Evolutionary conservation across 2,797 vertebrate species (phyloP).

Genomic region (Tokudaia tokunoshimensis): DNA sequence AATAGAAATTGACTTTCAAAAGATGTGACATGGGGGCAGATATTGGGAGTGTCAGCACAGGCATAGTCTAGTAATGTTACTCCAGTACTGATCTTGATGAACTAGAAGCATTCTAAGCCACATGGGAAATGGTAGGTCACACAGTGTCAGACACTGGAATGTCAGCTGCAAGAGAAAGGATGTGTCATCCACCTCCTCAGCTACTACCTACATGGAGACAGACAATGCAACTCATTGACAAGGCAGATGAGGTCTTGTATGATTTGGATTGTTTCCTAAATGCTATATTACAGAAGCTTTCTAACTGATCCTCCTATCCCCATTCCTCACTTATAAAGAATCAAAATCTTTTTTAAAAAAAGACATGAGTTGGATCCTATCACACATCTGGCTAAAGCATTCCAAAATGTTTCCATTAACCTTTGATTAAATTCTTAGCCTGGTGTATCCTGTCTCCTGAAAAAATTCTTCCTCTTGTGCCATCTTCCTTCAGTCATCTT

Average conservation of each 20-base stretch:
- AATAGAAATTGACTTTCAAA: conserved; percentile 33
- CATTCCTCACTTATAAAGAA: background rate
- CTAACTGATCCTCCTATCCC: conserved; percentile 23
- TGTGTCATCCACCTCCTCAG: conserved; percentile 84
- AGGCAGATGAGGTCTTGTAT: conserved; percentile 40
- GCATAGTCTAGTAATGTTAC: background rate
- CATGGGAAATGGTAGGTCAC: conserved; percentile 41
- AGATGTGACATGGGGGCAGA: background rate
- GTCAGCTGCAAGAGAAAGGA: conserved; percentile 71
- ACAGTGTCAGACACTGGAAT: conserved; percentile 80
- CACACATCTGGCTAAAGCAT: background rate
- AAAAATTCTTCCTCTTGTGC: background rate
- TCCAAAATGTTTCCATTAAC: background rate
- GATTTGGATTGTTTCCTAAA: background rate
- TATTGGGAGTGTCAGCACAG: background rate
- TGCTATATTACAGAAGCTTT: conserved; percentile 58
- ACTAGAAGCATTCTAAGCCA: background rate
- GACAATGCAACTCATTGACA: conserved; percentile 71
- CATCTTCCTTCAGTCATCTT: background rate
- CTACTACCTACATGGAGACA: conserved; percentile 72
- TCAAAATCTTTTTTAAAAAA: background rate
- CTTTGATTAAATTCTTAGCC: background rate
- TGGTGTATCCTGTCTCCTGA: background rate
- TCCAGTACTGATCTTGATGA: background rate
- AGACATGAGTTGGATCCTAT: background rate